phyloP scores from a whole-genome alignment of 2,797 vertebrate species.

The Clarias platycephalus region DNA sequence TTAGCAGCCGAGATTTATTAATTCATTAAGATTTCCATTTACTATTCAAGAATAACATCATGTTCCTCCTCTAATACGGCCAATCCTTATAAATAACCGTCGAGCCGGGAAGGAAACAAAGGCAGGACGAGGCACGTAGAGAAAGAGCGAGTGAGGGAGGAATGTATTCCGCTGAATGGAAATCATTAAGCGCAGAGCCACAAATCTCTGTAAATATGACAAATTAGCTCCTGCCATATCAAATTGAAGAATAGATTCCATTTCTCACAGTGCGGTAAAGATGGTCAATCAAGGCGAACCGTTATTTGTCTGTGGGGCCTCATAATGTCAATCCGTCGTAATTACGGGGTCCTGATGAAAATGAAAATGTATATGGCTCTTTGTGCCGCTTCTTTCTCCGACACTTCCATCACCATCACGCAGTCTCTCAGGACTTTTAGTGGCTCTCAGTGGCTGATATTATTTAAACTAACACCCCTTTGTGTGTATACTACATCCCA shows the following conservation, averaged over 20 bases:
- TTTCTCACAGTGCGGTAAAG: conserved; percentile 33
- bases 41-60: conserved; percentile 73
- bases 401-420: not conserved
- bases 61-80: conserved; percentile 70
- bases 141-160: conserved; percentile 28
- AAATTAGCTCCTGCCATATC: conserved; percentile 41
- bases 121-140: conserved; percentile 33
- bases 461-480: not conserved
- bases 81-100: conserved; percentile 71
- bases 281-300: conserved; percentile 42
- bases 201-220: conserved; percentile 55
- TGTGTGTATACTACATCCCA: not conserved
- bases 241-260: conserved; percentile 39
- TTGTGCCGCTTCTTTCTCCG: not conserved
- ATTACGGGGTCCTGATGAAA: conserved; percentile 49
- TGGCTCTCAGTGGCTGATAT: not conserved
- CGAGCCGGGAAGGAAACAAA: conserved; percentile 58
- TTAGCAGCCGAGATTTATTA: conserved; percentile 78
- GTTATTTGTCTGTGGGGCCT: conserved; percentile 44
- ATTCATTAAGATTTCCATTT: conserved; percentile 81
- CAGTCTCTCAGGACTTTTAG: conserved; percentile 18
- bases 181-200: conserved; percentile 59
- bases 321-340: conserved; percentile 36
- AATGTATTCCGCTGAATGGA: conserved; percentile 56
- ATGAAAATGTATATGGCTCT: conserved; percentile 48